Evolutionary conservation across 2,113 vertebrate species (phyloP).

Genomic region (Charina bottae): DNA sequence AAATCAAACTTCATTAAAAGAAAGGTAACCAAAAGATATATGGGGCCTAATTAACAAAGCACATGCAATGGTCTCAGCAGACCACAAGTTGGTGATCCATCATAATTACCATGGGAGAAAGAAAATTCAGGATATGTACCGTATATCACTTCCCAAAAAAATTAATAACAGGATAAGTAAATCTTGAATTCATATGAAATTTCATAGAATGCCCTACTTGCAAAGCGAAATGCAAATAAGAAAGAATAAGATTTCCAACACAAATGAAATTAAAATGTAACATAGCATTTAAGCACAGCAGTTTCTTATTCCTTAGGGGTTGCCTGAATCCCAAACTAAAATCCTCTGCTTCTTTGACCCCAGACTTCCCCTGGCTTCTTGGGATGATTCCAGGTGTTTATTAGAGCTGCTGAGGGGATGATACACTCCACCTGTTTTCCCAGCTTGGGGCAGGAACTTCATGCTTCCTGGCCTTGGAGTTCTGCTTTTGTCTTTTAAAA

Average conservation of each 20-base stretch:
- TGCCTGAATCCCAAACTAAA: too few species aligned
- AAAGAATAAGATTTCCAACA: neutral
- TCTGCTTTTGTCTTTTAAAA: too few species aligned
- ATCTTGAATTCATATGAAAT: neutral
- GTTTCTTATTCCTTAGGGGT: too few species aligned
- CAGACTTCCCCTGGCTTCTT: too few species aligned
- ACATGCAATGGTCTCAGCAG: neutral
- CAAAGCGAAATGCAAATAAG: neutral
- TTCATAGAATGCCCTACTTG: neutral
- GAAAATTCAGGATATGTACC: neutral
- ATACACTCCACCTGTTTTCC: too few species aligned
- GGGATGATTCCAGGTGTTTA: too few species aligned
- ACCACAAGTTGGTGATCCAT: neutral
- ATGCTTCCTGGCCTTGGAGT: too few species aligned
- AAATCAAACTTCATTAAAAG: neutral
- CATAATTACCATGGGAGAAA: neutral
- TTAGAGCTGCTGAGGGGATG: too few species aligned
- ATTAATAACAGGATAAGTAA: neutral
- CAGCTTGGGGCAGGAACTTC: too few species aligned
- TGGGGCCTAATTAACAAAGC: neutral
- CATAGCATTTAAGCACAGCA: too few species aligned
- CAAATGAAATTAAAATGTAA: too few species aligned
- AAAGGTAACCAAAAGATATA: neutral
- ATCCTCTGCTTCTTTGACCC: too few species aligned
- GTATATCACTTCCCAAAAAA: neutral